Evolutionary conservation across 2,797 vertebrate genomes (phyloP), one percentile per base, ranked within the genome.

Genomic region (Falco rusticolus): DNA sequence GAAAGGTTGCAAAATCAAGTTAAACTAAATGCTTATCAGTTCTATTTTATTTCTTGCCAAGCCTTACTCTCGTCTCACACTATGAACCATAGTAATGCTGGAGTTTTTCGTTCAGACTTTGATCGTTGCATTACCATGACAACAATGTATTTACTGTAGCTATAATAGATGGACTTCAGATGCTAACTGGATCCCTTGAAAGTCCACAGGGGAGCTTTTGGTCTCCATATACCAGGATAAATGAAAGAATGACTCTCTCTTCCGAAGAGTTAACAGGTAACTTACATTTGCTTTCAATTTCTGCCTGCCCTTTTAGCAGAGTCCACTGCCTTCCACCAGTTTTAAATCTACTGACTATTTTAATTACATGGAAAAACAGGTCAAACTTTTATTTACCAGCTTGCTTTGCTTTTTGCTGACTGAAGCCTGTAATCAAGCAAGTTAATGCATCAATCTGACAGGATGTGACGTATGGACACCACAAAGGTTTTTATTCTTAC

Each of bases 91-190:
- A 95, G n/a, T 81, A 94, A 94, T n/a, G 39, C 48, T 8, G 1
- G 70, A 80, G 47, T 51, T 63, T 34, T 79, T 45, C 12, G 37
- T 75, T 94, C 79, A 79, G 84, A 72, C 33, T 95, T 72, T 84
- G 85, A 93, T 93, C 53, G 31, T 19, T 57, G n/a, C 19, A 95
- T 95, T 97, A 87, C 95, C 90, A 93, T 50, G 79, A 96, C 83
- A 94, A 95, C 88, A 93, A 45, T 51, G 54, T 76, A 93, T 86
- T 90, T 84, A 76, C 68, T 81, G 43, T 47, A 75, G 85, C 53
- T 80, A 60, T 59, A 76, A 94, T 34, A 74, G 45, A 82, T 66
- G 80, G 79, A 87, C 90, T 95, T 93, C n/a, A 39, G 56, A 94
- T 81, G 80, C 74, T 86, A 94, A 94, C 83, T 37, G 56, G 50